Base-by-base conservation (phyloP, 2,797 vertebrate species). In the Peromyscus eremicus region DNA sequence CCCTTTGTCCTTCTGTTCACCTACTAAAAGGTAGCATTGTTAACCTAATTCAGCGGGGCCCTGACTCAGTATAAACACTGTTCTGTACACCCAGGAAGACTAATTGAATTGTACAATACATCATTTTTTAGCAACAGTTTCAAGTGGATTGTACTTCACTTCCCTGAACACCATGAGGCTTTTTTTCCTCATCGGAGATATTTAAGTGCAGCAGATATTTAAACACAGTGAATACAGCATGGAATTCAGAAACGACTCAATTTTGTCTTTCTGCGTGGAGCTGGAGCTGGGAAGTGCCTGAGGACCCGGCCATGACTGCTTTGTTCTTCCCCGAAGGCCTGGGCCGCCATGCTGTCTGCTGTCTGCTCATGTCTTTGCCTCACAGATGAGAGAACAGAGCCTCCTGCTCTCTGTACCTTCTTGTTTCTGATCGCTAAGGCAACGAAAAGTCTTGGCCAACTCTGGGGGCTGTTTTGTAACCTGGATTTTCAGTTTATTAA, bases 41-140 rank as follows among this genome's bases (percentile, higher is more conserved):
- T 97, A 97, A 89, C 95, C 89, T 97, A 96, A 96, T 91, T 97
- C 96, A 96, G 97, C 84, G 70, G 79, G 96, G 75, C 94, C 55
- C 94, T n/a, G 7, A 60, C 93, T 97, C 97, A 97, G 55, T 97
- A 96, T 98, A 98, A 98, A 98, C 97, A 98, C 76, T 95, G 87
- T 88, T 98, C 96, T 97, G 89, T 92, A 95, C 96, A 96, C 94
- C 81, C 92, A 91, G 94, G 89, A 98, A 94, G 94, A 96, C 97
- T 98, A 98, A 98, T 92, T 98, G 97, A 98, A 97, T 98, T 52
- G 27, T 96, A 96, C 96, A 98, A 97, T 82, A 62, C 96, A 91
- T 96, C 98, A 96, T 97, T 98, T 98, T 98, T 98, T 96, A 98
- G 34, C 97, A 98, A 96, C 96, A 94, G 92, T 97, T 98, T 98